Percentiles rank a stretch among this genome's conserved stretches.
These are phyloP conservation scores for Cheilosia impressa DNA, from an alignment of 2,888 invertebrate genomes.

Conservation along the genomic window DNA sequence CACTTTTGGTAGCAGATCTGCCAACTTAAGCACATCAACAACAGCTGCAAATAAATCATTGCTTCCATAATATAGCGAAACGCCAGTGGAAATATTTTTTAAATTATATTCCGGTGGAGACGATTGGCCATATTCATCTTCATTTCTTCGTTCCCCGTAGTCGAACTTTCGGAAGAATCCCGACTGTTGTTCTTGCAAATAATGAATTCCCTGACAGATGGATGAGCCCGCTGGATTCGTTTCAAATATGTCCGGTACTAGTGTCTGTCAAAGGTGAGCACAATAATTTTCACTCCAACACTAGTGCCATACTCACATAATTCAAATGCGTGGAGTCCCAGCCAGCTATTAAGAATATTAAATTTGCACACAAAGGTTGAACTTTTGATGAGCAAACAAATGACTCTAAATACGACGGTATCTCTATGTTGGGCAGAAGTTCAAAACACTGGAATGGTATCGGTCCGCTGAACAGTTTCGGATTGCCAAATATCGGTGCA, in stretches of 20 bases:
- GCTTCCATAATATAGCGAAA: conserved; percentile 87
- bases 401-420: conserved; percentile 78
- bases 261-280: conserved; percentile 85
- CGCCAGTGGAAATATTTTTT: conserved; percentile 85
- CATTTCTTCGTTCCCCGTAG: conserved; percentile 85
- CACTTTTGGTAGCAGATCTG: conserved; percentile 84
- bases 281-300: conserved; percentile 79
- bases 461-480: conserved; percentile 79
- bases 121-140: conserved; percentile 84
- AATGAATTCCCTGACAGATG: conserved; percentile 88
- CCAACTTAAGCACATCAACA: conserved; percentile 31
- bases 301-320: conserved; percentile 79
- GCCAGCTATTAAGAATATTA: conserved; percentile 80
- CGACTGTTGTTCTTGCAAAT: conserved; percentile 86
- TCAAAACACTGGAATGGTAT: conserved; percentile 83
- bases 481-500: conserved; percentile 81
- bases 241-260: conserved; percentile 87
- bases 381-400: conserved; percentile 85
- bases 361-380: conserved; percentile 79
- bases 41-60: conserved; percentile 87
- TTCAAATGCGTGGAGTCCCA: conserved; percentile 81
- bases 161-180: conserved; percentile 86
- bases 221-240: conserved; percentile 89
- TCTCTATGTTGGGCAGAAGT: conserved; percentile 85
- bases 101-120: conserved; percentile 87